A percentile compares a stretch with the other conserved stretches of the same genome.
Evolutionary conservation across 2,113 vertebrate genomes (phyloP).

Genomic region (Xenopus laevis): DNA sequence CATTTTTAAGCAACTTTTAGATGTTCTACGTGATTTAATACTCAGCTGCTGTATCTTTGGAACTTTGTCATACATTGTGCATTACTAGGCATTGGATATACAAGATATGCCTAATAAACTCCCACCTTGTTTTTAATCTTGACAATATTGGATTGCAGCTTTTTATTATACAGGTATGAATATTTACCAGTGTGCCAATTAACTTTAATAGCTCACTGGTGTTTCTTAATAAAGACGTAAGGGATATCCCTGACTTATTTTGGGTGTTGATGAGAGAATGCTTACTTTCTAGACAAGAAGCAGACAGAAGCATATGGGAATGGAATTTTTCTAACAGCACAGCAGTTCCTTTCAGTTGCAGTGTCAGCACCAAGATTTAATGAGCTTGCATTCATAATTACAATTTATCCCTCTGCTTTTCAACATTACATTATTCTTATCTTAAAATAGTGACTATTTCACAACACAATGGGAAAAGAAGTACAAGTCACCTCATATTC

Average conservation of each 20-base stretch:
- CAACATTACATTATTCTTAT: too few relatives aligned
- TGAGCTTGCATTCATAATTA: slow-evolving; percentile 22
- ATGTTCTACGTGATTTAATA: too few relatives aligned
- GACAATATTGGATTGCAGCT: neutral
- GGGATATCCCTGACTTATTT: slow-evolving; percentile 18
- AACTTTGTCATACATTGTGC: neutral
- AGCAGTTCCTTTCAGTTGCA: slow-evolving; percentile 7
- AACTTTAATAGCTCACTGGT: neutral
- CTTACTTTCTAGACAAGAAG: slow-evolving; percentile 3
- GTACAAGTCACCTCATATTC: too few relatives aligned
- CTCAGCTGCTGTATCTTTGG: neutral
- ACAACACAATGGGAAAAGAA: too few relatives aligned
- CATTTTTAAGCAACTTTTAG: too few relatives aligned
- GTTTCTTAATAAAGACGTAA: slow-evolving; percentile 13
- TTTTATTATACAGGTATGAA: slow-evolving; percentile 6
- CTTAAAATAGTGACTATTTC: too few relatives aligned
- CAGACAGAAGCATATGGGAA: slow-evolving; percentile 10
- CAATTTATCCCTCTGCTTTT: neutral
- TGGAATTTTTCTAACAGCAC: slow-evolving; percentile 4
- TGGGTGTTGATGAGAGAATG: slow-evolving; percentile 2
- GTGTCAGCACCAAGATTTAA: slow-evolving; percentile 28
- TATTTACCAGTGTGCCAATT: slow-evolving; percentile 14
- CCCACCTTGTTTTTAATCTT: neutral
- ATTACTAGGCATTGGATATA: neutral
- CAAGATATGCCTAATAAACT: slow-evolving; percentile 7